These are phyloP conservation scores for Peucedramus taeniatus DNA, from an alignment of 2,113 vertebrate genomes.

Conservation along the genomic window DNA sequence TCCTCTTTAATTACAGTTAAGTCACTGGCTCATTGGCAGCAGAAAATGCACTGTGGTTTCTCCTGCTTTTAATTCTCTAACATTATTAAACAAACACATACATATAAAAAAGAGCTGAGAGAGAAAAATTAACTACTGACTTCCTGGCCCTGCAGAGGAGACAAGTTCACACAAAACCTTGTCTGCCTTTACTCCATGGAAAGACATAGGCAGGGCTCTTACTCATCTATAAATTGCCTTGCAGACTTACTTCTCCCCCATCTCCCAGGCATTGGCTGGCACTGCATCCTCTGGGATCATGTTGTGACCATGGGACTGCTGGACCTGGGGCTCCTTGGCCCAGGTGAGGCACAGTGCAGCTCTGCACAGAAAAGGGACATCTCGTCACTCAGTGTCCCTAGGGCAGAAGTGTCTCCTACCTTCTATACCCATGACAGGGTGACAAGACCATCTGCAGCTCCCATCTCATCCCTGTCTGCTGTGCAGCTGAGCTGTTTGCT, in stretches of 20 bases:
- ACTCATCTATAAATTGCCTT: neutral
- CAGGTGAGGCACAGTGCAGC: neutral
- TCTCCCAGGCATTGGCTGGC: neutral
- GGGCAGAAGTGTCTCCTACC: neutral
- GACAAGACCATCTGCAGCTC: neutral
- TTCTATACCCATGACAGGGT: neutral
- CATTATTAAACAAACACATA: neutral
- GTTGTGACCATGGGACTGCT: rapidly evolving
- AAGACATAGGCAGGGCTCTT: neutral
- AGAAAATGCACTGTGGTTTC: neutral
- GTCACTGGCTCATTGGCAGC: neutral
- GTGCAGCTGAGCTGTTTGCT: neutral
- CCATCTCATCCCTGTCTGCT: neutral
- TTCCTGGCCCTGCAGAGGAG: neutral
- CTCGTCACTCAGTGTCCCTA: neutral
- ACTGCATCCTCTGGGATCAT: neutral
- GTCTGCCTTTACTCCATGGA: neutral
- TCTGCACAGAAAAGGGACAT: neutral
- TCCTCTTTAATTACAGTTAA: neutral
- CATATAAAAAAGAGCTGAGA: neutral
- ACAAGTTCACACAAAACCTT: neutral
- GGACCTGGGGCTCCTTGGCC: neutral
- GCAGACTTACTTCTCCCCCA: neutral
- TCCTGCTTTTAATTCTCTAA: neutral
- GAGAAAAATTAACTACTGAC: neutral